Conservation (phyloP, 2,888 invertebrate species). For the Steinernema hermaphroditum region DNA sequence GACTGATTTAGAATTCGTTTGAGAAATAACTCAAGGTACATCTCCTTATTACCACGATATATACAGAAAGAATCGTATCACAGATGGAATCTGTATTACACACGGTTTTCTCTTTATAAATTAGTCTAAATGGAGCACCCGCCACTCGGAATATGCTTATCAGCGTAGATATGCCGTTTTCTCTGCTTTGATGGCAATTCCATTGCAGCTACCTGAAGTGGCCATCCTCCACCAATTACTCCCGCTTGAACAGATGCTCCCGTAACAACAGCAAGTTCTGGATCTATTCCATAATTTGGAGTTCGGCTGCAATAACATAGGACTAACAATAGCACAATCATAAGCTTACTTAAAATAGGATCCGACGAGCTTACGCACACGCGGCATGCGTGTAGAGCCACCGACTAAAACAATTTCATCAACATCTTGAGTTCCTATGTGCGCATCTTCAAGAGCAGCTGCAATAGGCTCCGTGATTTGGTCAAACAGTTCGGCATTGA, state of each 20-base stretch:
- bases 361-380: slow-evolving; percentile 68
- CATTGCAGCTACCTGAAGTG: slow-evolving; percentile 68
- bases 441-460: slow-evolving; percentile 67
- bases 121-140: no score
- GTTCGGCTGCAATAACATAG: slow-evolving; percentile 54
- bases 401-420: slow-evolving; percentile 71
- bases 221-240: slow-evolving; percentile 71
- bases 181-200: slow-evolving; percentile 57
- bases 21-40: no score
- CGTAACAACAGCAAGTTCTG: slow-evolving; percentile 70
- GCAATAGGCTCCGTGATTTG: slow-evolving; percentile 69
- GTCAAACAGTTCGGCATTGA: slow-evolving; percentile 69
- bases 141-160: slow-evolving; percentile 8
- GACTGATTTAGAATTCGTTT: no score
- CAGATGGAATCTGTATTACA: background rate
- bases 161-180: slow-evolving; percentile 62
- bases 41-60: background rate
- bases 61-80: slow-evolving; percentile 22
- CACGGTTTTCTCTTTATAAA: no score
- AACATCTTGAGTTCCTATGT: slow-evolving; percentile 62
- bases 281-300: slow-evolving; percentile 68
- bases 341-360: slow-evolving; percentile 65
- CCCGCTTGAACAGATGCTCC: slow-evolving; percentile 71
- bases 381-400: slow-evolving; percentile 70
- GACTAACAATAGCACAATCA: background rate